Percentiles rank a stretch among this genome's conserved stretches.
These are phyloP conservation scores for Heterotis niloticus DNA, from an alignment of 2,113 vertebrate species.

Conservation along the genomic window DNA sequence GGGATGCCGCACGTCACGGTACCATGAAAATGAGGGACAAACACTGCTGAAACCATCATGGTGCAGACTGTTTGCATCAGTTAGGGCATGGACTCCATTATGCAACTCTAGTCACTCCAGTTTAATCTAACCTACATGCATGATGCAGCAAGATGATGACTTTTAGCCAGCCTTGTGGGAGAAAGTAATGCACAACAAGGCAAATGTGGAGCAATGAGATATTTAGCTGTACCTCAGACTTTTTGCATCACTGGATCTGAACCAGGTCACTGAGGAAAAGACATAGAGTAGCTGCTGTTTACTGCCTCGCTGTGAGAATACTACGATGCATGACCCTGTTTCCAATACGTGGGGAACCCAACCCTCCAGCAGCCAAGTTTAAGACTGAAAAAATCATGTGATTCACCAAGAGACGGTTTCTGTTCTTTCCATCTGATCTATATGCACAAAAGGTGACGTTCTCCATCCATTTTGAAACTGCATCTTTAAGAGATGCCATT, in stretches of 20 bases:
- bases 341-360: background rate
- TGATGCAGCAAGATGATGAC: background rate
- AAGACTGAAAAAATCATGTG: no score
- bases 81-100: background rate
- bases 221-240: background rate
- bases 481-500: no score
- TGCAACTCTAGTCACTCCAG: background rate
- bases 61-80: background rate
- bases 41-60: background rate
- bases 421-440: no score
- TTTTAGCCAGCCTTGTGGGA: background rate
- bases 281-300: background rate
- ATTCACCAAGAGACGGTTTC: no score
- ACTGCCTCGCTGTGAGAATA: background rate
- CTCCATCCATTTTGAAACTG: no score
- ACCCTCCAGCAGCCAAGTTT: background rate
- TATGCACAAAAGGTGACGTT: no score
- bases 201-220: constrained; percentile 2
- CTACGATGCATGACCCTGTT: background rate
- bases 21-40: background rate
- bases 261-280: background rate
- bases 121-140: background rate
- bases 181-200: background rate
- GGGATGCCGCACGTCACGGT: background rate
- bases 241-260: background rate